phyloP scores from a whole-genome alignment of 2,113 vertebrate genomes.

The Brachirus orientalis region DNA sequence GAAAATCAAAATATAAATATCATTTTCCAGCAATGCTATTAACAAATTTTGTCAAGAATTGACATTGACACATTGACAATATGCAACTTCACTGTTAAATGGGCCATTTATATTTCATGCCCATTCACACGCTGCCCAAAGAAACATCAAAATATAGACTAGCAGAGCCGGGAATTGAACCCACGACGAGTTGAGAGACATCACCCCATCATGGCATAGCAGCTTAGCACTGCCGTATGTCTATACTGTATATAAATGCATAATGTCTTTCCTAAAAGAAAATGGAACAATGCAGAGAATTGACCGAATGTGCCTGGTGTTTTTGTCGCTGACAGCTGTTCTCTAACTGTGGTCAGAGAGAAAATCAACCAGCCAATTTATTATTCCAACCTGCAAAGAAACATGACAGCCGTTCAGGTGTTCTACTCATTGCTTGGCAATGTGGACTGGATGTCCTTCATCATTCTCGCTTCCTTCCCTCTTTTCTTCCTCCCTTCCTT shows the following conservation, averaged over 20 bases:
- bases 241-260: background rate
- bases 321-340: background rate
- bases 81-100: too few relatives aligned
- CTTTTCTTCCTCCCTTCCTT: constrained; percentile 24
- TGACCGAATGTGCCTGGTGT: background rate
- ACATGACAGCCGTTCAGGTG: constrained; percentile 32
- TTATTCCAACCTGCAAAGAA: constrained; percentile 31
- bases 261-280: constrained; percentile 14
- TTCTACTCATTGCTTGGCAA: constrained; percentile 39
- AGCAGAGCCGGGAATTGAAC: too few relatives aligned
- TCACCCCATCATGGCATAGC: too few relatives aligned
- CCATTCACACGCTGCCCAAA: too few relatives aligned
- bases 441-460: constrained; percentile 59
- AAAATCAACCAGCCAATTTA: background rate
- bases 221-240: background rate
- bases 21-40: too few relatives aligned
- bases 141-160: too few relatives aligned
- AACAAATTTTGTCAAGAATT: too few relatives aligned
- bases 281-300: constrained; percentile 1
- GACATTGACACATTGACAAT: too few relatives aligned
- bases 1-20: too few relatives aligned
- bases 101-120: too few relatives aligned
- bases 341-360: constrained; percentile 1
- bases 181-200: too few relatives aligned
- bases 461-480: constrained; percentile 37